Conservation (phyloP, 2,797 vertebrate genomes). For the Scolopax rusticola region DNA sequence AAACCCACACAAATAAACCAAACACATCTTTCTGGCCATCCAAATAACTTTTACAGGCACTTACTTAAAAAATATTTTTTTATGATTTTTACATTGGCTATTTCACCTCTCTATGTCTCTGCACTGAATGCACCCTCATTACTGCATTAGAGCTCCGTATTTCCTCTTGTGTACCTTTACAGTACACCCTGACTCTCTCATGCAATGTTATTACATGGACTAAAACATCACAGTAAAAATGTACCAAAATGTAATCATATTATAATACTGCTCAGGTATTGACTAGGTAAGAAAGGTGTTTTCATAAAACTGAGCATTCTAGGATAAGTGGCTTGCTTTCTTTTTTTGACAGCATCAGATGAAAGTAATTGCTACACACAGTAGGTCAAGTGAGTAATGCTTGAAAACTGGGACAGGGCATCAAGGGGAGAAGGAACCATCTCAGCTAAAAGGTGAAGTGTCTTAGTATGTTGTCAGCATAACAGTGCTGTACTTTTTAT, state of each 20-base stretch:
- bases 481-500: not conserved
- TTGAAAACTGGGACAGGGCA: not conserved
- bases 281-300: not conserved
- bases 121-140: not conserved
- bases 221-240: not conserved
- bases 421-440: not conserved
- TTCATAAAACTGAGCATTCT: not conserved
- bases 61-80: not conserved
- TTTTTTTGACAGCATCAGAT: not conserved
- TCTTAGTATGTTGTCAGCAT: not conserved
- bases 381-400: not conserved
- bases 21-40: not conserved
- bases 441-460: not conserved
- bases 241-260: not conserved
- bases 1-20: not conserved
- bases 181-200: not conserved
- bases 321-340: not conserved
- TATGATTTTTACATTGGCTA: not conserved
- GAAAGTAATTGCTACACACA: not conserved
- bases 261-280: not conserved
- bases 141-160: not conserved
- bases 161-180: not conserved
- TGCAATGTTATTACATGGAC: not conserved
- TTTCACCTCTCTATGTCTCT: not conserved
- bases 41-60: not conserved